These are phyloP conservation scores for Himalopsyche anomala DNA, from an alignment of 2,888 invertebrate genomes.

Conservation along the genomic window DNA sequence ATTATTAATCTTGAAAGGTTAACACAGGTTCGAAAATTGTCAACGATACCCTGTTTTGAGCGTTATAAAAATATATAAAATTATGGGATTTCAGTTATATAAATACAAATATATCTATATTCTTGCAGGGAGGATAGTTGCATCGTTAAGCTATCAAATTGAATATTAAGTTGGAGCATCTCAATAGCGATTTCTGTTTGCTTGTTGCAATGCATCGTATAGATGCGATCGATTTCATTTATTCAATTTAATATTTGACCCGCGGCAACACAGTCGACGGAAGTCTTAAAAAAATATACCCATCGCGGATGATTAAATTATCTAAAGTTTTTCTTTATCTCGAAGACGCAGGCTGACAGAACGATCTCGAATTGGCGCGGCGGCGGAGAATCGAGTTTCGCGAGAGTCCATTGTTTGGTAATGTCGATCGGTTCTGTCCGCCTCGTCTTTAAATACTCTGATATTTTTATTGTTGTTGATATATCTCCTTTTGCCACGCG, in stretches of 20 bases:
- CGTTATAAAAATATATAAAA: too few relatives aligned
- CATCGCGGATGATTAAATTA: constrained; percentile 46
- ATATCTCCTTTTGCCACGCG: constrained; percentile 16
- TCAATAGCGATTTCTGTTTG: background rate
- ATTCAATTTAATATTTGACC: constrained; percentile 25
- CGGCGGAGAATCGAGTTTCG: background rate
- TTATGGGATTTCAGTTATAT: too few relatives aligned
- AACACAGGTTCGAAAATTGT: too few relatives aligned
- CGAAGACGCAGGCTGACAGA: background rate
- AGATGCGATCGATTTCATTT: constrained; percentile 36
- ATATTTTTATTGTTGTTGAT: constrained; percentile 2
- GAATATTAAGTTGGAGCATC: background rate
- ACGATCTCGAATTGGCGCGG: background rate
- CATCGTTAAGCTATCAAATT: too few relatives aligned
- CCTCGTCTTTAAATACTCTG: constrained; percentile 13
- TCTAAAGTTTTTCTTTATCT: constrained; percentile 20
- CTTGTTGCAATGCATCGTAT: background rate
- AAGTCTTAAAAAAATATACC: constrained; percentile 31
- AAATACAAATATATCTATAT: too few relatives aligned
- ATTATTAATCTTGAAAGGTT: too few relatives aligned
- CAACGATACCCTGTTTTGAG: too few relatives aligned
- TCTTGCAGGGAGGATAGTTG: too few relatives aligned
- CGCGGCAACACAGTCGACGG: constrained; percentile 44
- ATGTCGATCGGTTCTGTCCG: constrained; percentile 6
- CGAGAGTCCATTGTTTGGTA: background rate